Evolutionary conservation across 2,113 vertebrate genomes (phyloP), one percentile per base, ranked within the genome.

Genomic region (Apteryx owenii): DNA sequence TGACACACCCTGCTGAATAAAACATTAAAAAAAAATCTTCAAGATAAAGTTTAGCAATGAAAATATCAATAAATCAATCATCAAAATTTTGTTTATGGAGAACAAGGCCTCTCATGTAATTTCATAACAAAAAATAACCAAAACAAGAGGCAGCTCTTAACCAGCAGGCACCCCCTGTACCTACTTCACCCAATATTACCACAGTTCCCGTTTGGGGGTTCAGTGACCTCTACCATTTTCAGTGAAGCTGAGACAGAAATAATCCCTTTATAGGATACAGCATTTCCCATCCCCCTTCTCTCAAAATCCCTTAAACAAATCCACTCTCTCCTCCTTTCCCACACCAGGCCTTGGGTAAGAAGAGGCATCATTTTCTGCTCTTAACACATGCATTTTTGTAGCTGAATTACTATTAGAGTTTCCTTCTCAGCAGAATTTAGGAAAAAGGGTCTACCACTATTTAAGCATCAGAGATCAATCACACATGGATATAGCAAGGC

Each of bases 1-100:
- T 69, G n/a, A 33, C 42, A 46, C 46, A 89, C 38, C 31, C 14
- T 28, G 2, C 31, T 72, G 38, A 91, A 90, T 58, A 88, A 86
- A 65, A 4, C 4, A 3, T 20, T 22, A 12, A 1, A 0, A 0
- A 7, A 12, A 25, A 48, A 36, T 31, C 33, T 58, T 81, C 40
- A 78, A 92, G 21, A 48, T 75, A 36, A 93, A 22, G 13, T 31
- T 86, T 89, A 72, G 64, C 48, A 65, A 12, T 36, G 8, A 85
- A 71, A 60, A 62, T 9, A 23, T 36, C 17, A 75, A 71, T 81
- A 86, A 80, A 84, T 73, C 46, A 53, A 58, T 81, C n/a, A 26
- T 14, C 23, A 51, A 36, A 53, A 18, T 42, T 87, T 87, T 76
- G 17, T 77, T 88, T 51, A 84, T 76, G 53, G 31, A 69, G 54